Conservation (phyloP, 2,797 vertebrate genomes). For the Leucoraja ocellata region DNA sequence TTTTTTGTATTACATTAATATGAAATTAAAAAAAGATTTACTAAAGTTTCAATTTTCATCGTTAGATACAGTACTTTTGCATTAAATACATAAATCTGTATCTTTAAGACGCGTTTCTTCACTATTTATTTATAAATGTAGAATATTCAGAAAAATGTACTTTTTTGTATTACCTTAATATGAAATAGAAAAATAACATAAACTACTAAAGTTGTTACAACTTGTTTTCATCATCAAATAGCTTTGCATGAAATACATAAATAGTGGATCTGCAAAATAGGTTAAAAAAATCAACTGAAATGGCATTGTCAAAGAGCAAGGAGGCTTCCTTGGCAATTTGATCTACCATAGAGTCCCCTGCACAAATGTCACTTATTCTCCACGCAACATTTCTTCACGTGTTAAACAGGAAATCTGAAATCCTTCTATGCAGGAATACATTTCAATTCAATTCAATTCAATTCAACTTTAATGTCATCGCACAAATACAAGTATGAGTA, state of each 20-base stretch:
- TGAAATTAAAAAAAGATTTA: background rate
- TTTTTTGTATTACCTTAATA: background rate
- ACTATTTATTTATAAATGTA: no score
- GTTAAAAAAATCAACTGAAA: background rate
- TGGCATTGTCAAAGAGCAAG: background rate
- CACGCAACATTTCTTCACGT: no score
- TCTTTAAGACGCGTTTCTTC: no score
- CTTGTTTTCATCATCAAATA: background rate
- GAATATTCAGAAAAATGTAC: no score
- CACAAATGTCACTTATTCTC: background rate
- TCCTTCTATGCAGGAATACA: background rate
- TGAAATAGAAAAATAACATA: background rate
- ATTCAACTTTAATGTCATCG: no score
- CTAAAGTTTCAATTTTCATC: background rate
- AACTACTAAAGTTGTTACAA: background rate
- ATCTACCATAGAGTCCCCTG: background rate
- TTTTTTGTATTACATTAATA: background rate
- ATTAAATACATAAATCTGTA: background rate
- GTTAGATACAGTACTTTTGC: background rate
- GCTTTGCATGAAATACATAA: background rate
- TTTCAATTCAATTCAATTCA: no score
- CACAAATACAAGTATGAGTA: no score
- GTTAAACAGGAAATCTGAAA: background rate
- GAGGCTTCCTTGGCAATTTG: background rate
- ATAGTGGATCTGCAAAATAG: background rate